Base-by-base conservation (phyloP, 1,140 invertebrate genomes). In the Drosophila serrata region DNA sequence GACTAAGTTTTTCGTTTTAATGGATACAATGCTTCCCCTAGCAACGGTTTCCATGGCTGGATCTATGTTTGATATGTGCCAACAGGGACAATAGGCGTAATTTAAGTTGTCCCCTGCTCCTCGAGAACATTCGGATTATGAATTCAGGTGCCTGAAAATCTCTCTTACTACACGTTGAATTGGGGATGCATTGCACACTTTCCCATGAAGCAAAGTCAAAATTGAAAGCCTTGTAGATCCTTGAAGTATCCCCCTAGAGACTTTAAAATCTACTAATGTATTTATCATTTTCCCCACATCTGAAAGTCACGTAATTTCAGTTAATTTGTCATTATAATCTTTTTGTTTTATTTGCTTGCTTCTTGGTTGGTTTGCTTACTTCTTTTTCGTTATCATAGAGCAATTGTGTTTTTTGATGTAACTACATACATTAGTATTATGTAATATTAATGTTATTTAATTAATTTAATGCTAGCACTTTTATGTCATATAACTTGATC, bases 381-480 rank as follows among this genome's bases (percentile, higher is more conserved):
- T 79, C 73, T 37, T 56, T 79, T 45, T 67, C 48, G 61, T 75
- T 79, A 74, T 79, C 49, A 76, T 82, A 79, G 53, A 86, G 75
- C 82, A 79, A 61, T 87, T 82, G 51, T 76, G 48, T 64, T 75
- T 48, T 29, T 29, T 48, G 17, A 42, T 75, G 53, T 75, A 56
- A 75, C 60, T 64, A 75, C 61, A 65, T 64, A 75, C 61, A 65
- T 75, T 64, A 51, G 60, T 81, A 74, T 58, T 81, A 78, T 86
- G 58, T 87, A 70, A 72, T 73, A 70, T 70, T 70, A 78, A 39
- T 73, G 53, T 88, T 87, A 77, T 80, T 70, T 79, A 59, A 87
- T 88, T 53, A 88, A 74, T 80, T 87, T 88, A 87, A 88, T 77
- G 60, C 84, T 87, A 87, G 73, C 45, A 62, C 63, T 76, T 61